Evolutionary conservation across 2,797 vertebrate species (phyloP).

Genomic region (Pangasius krempfi): DNA sequence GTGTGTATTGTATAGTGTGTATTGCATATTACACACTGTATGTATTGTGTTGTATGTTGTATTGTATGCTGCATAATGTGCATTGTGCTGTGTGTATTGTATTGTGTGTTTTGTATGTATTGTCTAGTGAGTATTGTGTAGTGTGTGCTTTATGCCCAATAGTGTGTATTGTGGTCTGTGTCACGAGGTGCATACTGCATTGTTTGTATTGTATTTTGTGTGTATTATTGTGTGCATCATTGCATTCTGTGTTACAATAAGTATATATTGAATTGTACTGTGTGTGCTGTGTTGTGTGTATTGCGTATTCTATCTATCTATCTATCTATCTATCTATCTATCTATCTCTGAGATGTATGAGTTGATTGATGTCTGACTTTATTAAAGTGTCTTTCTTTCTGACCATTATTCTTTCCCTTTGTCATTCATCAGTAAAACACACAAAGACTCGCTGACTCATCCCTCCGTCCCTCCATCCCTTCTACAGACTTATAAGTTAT

Average conservation of each 20-base stretch:
- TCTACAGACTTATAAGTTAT: slow-evolving; percentile 10
- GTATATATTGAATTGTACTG: too few relatives aligned
- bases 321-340: not conserved
- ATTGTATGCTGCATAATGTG: not conserved
- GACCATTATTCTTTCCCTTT: slow-evolving; percentile 14
- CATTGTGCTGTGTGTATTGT: not conserved
- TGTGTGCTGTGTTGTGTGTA: too few relatives aligned
- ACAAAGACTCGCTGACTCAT: not conserved
- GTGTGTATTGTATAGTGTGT: not conserved
- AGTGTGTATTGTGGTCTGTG: too few relatives aligned
- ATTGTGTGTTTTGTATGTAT: not conserved
- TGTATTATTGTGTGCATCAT: too few relatives aligned
- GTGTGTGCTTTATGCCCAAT: not conserved
- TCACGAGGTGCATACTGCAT: too few relatives aligned
- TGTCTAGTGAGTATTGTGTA: not conserved
- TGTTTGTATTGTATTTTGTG: too few relatives aligned
- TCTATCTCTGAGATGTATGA: not conserved
- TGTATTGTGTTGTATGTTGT: not conserved
- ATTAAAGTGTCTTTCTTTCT: not conserved
- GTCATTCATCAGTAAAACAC: not conserved
- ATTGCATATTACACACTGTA: not conserved
- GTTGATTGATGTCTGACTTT: not conserved
- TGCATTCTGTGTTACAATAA: too few relatives aligned
- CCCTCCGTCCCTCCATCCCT: not conserved
- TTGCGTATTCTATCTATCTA: not conserved